Evolutionary conservation across 2,113 vertebrate genomes (phyloP), one percentile per base, ranked within the genome.

Genomic region (Empidonax alnorum): DNA sequence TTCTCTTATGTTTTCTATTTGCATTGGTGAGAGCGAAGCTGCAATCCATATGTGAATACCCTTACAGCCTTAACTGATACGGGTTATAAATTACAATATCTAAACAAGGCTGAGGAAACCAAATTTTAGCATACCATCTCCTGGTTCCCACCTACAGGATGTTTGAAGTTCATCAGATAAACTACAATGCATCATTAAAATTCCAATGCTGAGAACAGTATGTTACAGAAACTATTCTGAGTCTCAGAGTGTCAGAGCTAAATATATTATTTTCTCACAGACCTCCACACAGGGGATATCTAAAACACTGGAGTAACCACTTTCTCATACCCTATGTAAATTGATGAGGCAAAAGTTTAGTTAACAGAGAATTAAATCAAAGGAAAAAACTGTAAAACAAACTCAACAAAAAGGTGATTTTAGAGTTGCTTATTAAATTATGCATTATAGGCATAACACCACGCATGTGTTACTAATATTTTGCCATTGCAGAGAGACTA

Each of bases 161-260:
- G 37, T 89, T 4, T 93, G 61, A 89, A 82, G 73, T 91, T 84
- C 71, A 92, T 91, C 89, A 82, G 89, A 92, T 86, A 94, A 90
- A 94, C 69, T 46, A 59, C 5, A 74, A 41, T 7, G 52, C 59
- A 72, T 75, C 61, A 88, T 79, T 84, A 79, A 65, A 92, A 95
- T 78, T 87, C 83, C 84, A 91, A 14, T 17, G 44, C 52, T 52
- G 73, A 84, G 69, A 87, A 89, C 84, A 90, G 66, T 23, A 62
- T 23, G 56, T 63, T 62, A 91, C 47, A 72, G 41, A 73, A 93
- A 83, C 66, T 77, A 76, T 16, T 89, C n/a, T 0, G 0, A 94
- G 72, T 15, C 28, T 39, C 31, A 30, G 50, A 84, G 39, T 46
- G 35, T 37, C 77, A 80, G 39, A 82, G 69, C 61, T 93, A 75